Conservation (phyloP, 2,888 invertebrate genomes). For the Zhengitettix transpicula region DNA sequence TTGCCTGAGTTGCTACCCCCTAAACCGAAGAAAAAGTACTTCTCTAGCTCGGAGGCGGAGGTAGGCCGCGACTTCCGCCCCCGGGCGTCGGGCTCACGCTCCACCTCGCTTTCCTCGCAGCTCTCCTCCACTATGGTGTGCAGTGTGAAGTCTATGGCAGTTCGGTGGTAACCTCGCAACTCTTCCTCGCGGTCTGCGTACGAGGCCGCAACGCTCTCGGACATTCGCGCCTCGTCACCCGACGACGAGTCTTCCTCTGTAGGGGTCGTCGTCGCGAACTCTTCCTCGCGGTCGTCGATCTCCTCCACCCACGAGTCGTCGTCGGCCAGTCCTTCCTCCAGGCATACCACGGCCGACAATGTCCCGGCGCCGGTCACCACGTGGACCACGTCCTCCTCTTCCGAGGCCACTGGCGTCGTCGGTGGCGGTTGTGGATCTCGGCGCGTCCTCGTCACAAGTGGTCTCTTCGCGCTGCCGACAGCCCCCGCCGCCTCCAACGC, state of each 20-base stretch:
- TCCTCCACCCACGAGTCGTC: constrained; percentile 89
- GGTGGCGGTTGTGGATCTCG: constrained; percentile 9
- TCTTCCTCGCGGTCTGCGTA: constrained; percentile 65
- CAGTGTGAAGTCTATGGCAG: constrained; percentile 72
- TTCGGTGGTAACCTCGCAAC: constrained; percentile 62
- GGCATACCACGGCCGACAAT: constrained; percentile 51
- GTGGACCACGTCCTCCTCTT: constrained; percentile 34
- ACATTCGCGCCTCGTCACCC: constrained; percentile 31
- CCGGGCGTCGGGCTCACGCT: constrained; percentile 20
- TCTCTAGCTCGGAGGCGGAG: constrained; percentile 72
- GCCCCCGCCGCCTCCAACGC: constrained; percentile 23
- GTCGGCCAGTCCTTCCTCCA: constrained; percentile 75
- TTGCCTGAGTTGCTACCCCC: constrained; percentile 43
- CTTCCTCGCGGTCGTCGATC: constrained; percentile 49
- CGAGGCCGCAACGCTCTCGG: constrained; percentile 27
- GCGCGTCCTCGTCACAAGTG: constrained; percentile 11
- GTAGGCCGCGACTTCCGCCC: constrained; percentile 40
- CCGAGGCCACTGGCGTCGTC: constrained; percentile 5
- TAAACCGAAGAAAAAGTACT: constrained; percentile 77
- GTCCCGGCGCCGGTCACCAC: constrained; percentile 54
- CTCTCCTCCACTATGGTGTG: constrained; percentile 90
- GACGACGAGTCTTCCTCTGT: constrained; percentile 38
- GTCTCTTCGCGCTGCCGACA: constrained; percentile 8
- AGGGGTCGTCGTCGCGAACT: constrained; percentile 32
- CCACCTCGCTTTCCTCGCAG: constrained; percentile 82